Evolutionary conservation across 2,113 vertebrate genomes (phyloP), one percentile per base, ranked within the genome.

Genomic region (Pithys albifrons): DNA sequence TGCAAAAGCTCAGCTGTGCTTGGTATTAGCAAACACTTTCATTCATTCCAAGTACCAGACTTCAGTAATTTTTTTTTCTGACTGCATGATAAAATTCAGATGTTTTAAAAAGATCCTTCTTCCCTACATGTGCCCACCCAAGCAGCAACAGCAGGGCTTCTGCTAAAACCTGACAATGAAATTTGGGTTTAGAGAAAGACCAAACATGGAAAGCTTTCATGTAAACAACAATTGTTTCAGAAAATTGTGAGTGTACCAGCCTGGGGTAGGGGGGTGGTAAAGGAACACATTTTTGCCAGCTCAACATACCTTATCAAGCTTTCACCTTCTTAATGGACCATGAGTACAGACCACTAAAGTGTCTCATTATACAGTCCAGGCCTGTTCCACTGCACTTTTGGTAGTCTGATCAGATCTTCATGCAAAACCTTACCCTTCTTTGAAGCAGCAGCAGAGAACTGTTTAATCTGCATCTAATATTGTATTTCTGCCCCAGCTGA

Each of bases 161-260:
- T 94, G 48, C 88, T 97, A 73, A 87, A 95, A 95, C 49, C 64
- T 91, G 88, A 88, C 78, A 74, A 88, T 59, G 58, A 93, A 73
- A 75, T 88, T 73, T 74, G 64, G 61, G 57, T 69, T 94, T 93
- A 79, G 72, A 92, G 67, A 90, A 80, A 69, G 48, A 95, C 13
- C 65, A 91, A 91, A 65, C 2, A 2, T 24, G 55, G 52, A 88
- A 89, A 62, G 81, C 43, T 89, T 87, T 3, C 75, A 52, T 6
- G 10, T 49, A 81, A 95, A 91, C 88, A 85, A 39, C 22, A 82
- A 23, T 20, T 86, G 85, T 37, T 96, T 89, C 66, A 89, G 66
- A 92, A 94, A 93, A 88, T 59, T 45, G 20, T 43, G 14, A 41
- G 39, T 18, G 35, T 22, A 79, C 46, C 70, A 82, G 51, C 66